Base-by-base conservation (phyloP, 2,888 invertebrate species). In the Cosmia pyralina region DNA sequence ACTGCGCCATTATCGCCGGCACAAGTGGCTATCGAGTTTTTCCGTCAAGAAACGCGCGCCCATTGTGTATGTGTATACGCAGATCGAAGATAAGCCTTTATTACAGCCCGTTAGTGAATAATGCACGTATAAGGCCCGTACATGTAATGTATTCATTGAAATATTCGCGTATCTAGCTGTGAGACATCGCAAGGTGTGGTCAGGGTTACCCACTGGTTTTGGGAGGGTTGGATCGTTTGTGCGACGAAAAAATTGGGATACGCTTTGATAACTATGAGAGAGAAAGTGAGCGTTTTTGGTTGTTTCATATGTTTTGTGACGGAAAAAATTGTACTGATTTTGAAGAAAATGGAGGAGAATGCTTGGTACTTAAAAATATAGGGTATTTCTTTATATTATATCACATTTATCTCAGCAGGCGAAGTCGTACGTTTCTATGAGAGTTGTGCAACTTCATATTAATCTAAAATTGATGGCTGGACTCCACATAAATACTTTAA, bases 101-200 rank as follows among this genome's bases (percentile, higher is more conserved):
- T 89, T 88, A 87, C 72, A 58, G 68, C 73, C 86, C 86, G 89
- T 88, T 88, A 87, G 83, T 82, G 85, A 83, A 81, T 86, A 81
- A 82, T 86, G 83, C 83, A 80, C 83, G 82, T 86, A 83, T 79
- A 83, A 78, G 82, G 80, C 71, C 72, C 44, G 67, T 67, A 59
- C 74, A 67, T 72, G 79, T 84, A 84, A 85, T 84, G 79, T 83
- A 81, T 81, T 87, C 83, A 87, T 85, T 87, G 87, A 81, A 85
- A 79, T 86, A 84, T 84, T 81, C 79, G 70, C 81, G 59, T 75
- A 71, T 78, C 67, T 77, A 68, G 60, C 69, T 62, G 64, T 67
- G 81, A 77, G 65, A 72, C 77, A 66, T 70, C 55, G 72, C 72
- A 57, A 72, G 81, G 82, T 81, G 84, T 67, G 73, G 69, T 69